Conservation (phyloP, 2,113 vertebrate genomes). For the Epinephelus lanceolatus region DNA sequence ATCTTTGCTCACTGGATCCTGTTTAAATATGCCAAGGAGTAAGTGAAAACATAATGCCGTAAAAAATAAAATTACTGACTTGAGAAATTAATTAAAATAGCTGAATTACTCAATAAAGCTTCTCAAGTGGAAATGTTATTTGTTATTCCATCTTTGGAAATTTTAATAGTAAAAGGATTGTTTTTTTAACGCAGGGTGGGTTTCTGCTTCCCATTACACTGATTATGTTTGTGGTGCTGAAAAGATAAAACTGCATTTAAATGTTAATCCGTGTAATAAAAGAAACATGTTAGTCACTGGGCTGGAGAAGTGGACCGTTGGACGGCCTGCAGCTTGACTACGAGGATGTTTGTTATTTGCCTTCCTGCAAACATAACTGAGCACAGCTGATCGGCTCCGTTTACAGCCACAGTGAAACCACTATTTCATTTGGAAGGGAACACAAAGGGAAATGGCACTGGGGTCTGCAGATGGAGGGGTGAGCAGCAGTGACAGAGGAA, state of each 20-base stretch:
- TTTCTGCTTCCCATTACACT: slow-evolving; percentile 64
- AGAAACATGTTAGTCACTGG: slow-evolving; percentile 61
- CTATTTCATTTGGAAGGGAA: slow-evolving; percentile 68
- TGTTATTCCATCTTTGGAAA: slow-evolving; percentile 41
- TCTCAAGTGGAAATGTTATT: slow-evolving; percentile 39
- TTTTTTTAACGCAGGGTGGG: slow-evolving; percentile 34
- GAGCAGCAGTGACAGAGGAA: slow-evolving; percentile 34
- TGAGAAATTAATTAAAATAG: slow-evolving; percentile 53
- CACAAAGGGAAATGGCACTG: slow-evolving; percentile 55
- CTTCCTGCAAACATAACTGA: slow-evolving; percentile 70
- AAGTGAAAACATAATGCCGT: slow-evolving; percentile 36
- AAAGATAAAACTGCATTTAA: slow-evolving; percentile 68
- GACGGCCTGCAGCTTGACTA: slow-evolving; percentile 46
- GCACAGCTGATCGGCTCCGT: slow-evolving; percentile 71
- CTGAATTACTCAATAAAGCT: slow-evolving; percentile 26
- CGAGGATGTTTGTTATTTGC: slow-evolving; percentile 73
- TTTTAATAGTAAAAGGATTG: slow-evolving; percentile 28
- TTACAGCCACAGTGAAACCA: slow-evolving; percentile 68
- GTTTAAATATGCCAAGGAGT: slow-evolving; percentile 33
- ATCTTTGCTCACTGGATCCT: neutral
- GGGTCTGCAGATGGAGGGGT: slow-evolving; percentile 35
- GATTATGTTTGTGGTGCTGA: slow-evolving; percentile 70
- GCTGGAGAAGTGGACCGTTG: slow-evolving; percentile 51
- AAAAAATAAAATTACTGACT: slow-evolving; percentile 48
- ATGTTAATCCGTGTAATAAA: slow-evolving; percentile 63